Base-by-base conservation (phyloP, 2,113 vertebrate species). In the Chaenogobius annularis region DNA sequence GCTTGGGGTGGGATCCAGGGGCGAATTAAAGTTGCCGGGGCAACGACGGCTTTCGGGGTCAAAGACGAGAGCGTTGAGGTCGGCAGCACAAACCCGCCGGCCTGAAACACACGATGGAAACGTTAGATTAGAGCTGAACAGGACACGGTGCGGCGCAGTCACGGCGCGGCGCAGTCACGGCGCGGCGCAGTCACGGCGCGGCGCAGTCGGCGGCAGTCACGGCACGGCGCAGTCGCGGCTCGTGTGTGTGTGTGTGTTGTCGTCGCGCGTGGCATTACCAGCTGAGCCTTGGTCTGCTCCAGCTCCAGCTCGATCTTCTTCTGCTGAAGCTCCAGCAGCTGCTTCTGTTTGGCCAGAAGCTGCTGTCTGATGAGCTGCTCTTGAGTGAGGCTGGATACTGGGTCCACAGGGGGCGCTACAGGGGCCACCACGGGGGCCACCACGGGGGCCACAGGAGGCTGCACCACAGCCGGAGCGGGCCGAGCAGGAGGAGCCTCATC, bases 301-400 rank as follows among this genome's bases (percentile, higher is more conserved):
- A 99, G 92, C 89, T 99, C 98, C 92, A 99, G 92, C 76, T 99
- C 98, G 69, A 99, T 95, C 83, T 99, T 99, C 91, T 98, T 99
- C 92, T 99, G 98, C 87, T 99, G 98, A 69, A 99, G 96, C 91
- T 99, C 98, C 92, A 99, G 91, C 66, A 99, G 95, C 72, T 99
- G 97, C 74, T 98, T 99, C 93, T 99, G 97, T 85, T 99, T 99
- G 85, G 96, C 95, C 88, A 99, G 92, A 81, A 99, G 92, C 83
- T 99, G 97, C 80, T 99, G 97, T 22, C 98, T 92, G 90, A 99
- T 98, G 55, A 97, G 81, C 85, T 98, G 96, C 90, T 98, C 98
- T 90, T 98, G 96, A n/a, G 95, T 96, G 83, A 97, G 90, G 83
- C 94, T 96, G 88, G 95, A 96, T 81, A 95, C 95, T 76, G 86